phyloP scores from a whole-genome alignment of 2,888 invertebrate genomes.

The Aphrophora alni region DNA sequence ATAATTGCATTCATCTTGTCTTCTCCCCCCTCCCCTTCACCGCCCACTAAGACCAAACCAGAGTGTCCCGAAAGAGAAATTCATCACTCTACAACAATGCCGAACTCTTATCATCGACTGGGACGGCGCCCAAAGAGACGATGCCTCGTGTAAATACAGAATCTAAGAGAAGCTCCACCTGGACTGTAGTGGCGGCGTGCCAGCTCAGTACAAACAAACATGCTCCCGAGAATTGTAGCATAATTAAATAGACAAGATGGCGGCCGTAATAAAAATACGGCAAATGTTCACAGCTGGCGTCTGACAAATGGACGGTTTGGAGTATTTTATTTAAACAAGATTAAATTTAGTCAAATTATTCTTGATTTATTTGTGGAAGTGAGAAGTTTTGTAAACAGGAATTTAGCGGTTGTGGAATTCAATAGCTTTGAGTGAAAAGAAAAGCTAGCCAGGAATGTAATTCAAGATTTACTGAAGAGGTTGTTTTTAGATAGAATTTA shows the following conservation, averaged over 20 bases:
- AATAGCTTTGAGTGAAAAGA: no score
- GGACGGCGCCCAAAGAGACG: background rate
- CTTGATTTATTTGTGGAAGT: background rate
- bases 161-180: background rate
- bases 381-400: background rate
- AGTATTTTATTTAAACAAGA: background rate
- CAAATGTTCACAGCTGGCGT: slow-evolving; percentile 4
- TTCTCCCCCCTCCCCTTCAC: background rate
- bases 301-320: background rate
- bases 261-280: slow-evolving; percentile 1
- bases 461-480: no score
- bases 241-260: slow-evolving; percentile 9
- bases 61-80: background rate
- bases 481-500: no score
- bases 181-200: background rate
- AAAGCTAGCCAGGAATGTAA: no score
- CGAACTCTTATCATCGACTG: background rate
- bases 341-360: background rate
- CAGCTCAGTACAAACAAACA: background rate
- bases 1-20: no score
- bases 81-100: background rate
- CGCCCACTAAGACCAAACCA: background rate
- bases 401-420: no score
- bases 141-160: background rate
- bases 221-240: background rate